Evolutionary conservation across 92 coral and sea anemone genomes (phyloP), one percentile per base, ranked within the genome.

Genomic region (Porites divaricata): DNA sequence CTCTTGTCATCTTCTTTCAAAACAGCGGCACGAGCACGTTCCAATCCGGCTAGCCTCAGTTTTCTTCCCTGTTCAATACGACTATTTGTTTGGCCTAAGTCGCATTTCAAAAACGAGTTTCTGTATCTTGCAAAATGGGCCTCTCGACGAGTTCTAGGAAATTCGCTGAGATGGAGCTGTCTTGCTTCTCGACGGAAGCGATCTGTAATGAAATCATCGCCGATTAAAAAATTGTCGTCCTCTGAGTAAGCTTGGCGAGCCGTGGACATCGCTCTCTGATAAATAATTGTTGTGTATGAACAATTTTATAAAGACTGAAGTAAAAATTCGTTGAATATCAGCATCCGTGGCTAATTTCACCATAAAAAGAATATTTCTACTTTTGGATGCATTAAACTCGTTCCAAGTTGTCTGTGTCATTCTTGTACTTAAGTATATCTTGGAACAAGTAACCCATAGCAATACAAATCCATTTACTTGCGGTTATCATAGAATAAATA

Each of bases 101-200:
- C 73, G 75, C 95, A 77, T 70, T 90, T 92, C 57, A 92, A 75
- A 59, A 87, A 77, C 28, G 95, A 85, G 78, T 92, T 94, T 57
- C 95, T 90, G 75, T 84, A 83, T 50, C 95, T 75, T 9, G 92
- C 86, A 77, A 83, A 94, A 61, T 85, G 89, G 4, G 94, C 93
- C 68, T 90, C 90, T 3, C 94, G 91, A 59, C 98, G 89, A 20
- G 79, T 80, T 53, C 78, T 89, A 14, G 74, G 77, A 77, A 86
- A 86, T 62, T 85, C 74, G 63, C 98, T 94, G 25, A 77, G 89
- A 53, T 88, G 95, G 45, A 94, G 95, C 74, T 89, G 95, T 50
- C 95, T 85, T 13, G 95, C 89, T 14, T 94, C 98, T 65, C 89
- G 87, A 8, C 95, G 95, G 26, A 92, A 74, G 49, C 95, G 88